Evolutionary conservation across 2,888 invertebrate genomes (phyloP), one percentile per base, ranked within the genome.

Genomic region (Desoria tigrina): DNA sequence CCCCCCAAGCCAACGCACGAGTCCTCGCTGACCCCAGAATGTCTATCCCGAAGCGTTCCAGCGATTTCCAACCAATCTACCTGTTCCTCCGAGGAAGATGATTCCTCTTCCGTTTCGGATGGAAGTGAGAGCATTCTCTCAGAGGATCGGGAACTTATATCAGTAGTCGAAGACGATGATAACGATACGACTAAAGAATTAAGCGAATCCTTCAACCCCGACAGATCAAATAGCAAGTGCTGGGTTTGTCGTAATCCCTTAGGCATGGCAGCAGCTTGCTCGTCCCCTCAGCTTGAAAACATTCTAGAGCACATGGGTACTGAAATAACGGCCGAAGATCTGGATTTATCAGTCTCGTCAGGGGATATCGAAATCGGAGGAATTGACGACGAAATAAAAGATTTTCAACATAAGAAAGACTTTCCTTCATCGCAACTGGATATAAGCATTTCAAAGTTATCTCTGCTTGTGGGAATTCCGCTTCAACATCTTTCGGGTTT

Each of bases 281-380:
- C 69, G 1, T 69, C 69, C 0, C 69, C 70, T 0, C 71, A 71
- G 42, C 56, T 74, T 9, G 66, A 56, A 21, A 68, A 70, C 54
- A 75, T 73, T 16, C 51, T 75, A 6, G 71, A 68, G 53, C 61
- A 68, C 50, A 68, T 71, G 42, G 63, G 68, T 37, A 72, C 69
- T 2, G 71, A 73, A 14, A 73, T 75, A 26, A 71, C 70, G 7
- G 69, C 71, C 3, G 72, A 72, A 55, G 75, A 75, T 49, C 37
- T 75, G 45, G 75, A 75, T 27, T 71, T 75, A 24, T 66, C 72
- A 4, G 71, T 73, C 1, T 73, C 73, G 4, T 74, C 74, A n/a
- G 75, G 68, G 4, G 75, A 75, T 53, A 75, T 75, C 53, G 75
- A 75, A 42, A 75, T 75, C 58, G 75, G 73, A 32, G 75, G 75